phyloP scores from a whole-genome alignment of 2,797 vertebrate genomes.

The Pantherophis alleghaniensis region DNA sequence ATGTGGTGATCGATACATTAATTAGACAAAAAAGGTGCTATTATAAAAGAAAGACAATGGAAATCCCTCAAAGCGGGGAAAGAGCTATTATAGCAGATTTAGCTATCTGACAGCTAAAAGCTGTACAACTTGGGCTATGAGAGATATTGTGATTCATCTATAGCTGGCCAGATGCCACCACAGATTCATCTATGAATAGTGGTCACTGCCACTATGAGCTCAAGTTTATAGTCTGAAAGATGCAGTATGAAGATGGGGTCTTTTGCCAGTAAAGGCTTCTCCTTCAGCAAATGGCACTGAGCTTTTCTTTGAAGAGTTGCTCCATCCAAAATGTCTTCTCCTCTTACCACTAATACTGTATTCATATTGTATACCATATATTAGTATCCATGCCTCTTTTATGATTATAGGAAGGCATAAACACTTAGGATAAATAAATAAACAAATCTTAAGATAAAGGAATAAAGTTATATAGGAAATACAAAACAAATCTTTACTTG shows the following conservation, averaged over 20 bases:
- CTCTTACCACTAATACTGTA: background rate
- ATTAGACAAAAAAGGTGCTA: background rate
- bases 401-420: background rate
- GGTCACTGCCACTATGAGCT: background rate
- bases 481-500: background rate
- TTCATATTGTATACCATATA: background rate
- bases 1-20: background rate
- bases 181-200: background rate
- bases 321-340: background rate
- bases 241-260: background rate
- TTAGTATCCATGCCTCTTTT: background rate
- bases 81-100: background rate
- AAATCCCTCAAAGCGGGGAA: background rate
- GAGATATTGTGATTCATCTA: background rate
- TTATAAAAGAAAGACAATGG: conserved; percentile 5
- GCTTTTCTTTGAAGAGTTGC: background rate
- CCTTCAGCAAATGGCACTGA: background rate
- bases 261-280: background rate
- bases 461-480: background rate
- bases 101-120: background rate
- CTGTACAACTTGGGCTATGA: background rate
- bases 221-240: background rate
- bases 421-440: background rate
- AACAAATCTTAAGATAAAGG: background rate
- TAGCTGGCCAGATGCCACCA: conserved; percentile 1